Evolutionary conservation across 2,888 invertebrate genomes (phyloP).

Genomic region (Gari tellinella): DNA sequence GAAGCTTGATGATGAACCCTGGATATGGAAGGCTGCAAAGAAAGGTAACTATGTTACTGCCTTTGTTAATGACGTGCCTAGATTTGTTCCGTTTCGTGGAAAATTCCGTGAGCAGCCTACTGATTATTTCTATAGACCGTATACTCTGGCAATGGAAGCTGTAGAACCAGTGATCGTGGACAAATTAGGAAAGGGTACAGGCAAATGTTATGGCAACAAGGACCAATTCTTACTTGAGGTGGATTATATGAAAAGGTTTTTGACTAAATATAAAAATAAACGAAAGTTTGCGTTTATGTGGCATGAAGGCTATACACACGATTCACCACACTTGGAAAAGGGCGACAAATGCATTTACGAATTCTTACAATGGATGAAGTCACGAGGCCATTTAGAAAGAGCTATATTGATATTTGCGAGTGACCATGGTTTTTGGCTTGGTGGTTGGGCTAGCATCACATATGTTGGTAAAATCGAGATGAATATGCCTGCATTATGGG

Average conservation of each 20-base stretch:
- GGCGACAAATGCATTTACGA: constrained; percentile 89
- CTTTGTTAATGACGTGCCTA: constrained; percentile 92
- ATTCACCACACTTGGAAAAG: constrained; percentile 90
- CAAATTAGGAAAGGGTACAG: constrained; percentile 25
- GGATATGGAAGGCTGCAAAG: constrained; percentile 93
- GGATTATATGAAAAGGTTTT: constrained; percentile 84
- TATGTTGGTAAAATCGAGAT: constrained; percentile 92
- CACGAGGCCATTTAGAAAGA: constrained; percentile 66
- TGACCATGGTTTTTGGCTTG: constrained; percentile 89
- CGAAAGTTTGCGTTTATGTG: constrained; percentile 93
- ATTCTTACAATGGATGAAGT: constrained; percentile 86
- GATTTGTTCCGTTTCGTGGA: constrained; percentile 91
- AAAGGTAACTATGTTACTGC: constrained; percentile 91
- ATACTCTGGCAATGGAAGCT: constrained; percentile 87
- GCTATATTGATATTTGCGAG: constrained; percentile 87
- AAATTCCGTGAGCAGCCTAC: constrained; percentile 92
- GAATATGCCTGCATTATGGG: constrained; percentile 91
- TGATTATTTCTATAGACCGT: constrained; percentile 92
- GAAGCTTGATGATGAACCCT: constrained; percentile 86
- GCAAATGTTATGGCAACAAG: constrained; percentile 89
- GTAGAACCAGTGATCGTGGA: constrained; percentile 63
- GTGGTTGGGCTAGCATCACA: constrained; percentile 85
- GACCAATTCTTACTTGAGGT: constrained; percentile 90
- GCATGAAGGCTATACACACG: constrained; percentile 93
- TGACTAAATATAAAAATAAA: constrained; percentile 86